phyloP scores from a whole-genome alignment of 1,140 invertebrate genomes.

The Orchesella cincta region DNA sequence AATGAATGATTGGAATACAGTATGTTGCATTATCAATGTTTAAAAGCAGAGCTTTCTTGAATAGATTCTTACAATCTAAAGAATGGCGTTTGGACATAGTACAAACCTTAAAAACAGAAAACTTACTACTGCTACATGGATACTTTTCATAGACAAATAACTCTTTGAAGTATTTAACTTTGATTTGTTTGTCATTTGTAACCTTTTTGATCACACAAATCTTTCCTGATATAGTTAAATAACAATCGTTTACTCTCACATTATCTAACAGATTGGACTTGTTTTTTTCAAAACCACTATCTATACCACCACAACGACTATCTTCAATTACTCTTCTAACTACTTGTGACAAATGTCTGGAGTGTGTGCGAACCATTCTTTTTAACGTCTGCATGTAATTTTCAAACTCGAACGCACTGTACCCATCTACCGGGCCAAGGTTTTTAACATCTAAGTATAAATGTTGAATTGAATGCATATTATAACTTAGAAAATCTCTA shows the following conservation, averaged over 20 bases:
- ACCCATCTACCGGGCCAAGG: constrained; percentile 34
- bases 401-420: constrained; percentile 47
- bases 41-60: too few relatives aligned
- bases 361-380: constrained; percentile 17
- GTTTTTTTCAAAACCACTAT: too few relatives aligned
- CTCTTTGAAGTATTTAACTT: too few relatives aligned
- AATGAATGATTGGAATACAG: too few relatives aligned
- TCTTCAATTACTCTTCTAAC: background rate
- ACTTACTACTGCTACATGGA: too few relatives aligned
- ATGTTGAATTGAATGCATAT: constrained; percentile 22
- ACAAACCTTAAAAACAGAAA: too few relatives aligned
- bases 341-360: background rate
- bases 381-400: constrained; percentile 41
- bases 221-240: background rate
- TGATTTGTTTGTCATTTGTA: too few relatives aligned
- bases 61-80: too few relatives aligned
- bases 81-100: too few relatives aligned
- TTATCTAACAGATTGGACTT: background rate
- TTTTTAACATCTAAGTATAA: background rate
- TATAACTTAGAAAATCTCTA: constrained; percentile 29
- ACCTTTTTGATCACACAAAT: too few relatives aligned
- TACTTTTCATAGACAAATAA: too few relatives aligned
- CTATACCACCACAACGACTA: background rate
- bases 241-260: background rate
- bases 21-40: too few relatives aligned